Evolutionary conservation across 2,797 vertebrate species (phyloP).

Genomic region (Synanceia verrucosa): DNA sequence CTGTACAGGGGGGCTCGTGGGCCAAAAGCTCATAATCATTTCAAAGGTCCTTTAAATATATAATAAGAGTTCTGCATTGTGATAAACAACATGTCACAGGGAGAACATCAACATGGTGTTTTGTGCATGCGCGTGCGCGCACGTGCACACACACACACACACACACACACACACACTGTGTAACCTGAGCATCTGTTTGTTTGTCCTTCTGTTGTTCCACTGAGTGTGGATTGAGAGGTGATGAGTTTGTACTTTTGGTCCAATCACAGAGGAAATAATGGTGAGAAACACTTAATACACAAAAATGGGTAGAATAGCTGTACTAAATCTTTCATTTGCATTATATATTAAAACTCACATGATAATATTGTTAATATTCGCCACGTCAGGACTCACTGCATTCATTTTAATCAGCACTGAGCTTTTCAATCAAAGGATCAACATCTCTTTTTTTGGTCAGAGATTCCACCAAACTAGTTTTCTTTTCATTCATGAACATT

Average conservation of each 20-base stretch:
- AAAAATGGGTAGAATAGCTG: not conserved
- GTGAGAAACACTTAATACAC: not conserved
- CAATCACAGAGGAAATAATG: not conserved
- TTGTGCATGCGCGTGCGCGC: not conserved
- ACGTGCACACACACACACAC: not conserved
- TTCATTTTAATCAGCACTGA: not conserved
- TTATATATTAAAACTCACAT: conserved; percentile 10
- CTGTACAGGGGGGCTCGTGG: conserved; percentile 62
- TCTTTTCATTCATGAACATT: too few relatives aligned
- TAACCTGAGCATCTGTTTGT: conserved; percentile 34
- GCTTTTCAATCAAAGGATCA: not conserved
- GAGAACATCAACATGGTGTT: conserved; percentile 60
- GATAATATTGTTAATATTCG: conserved; percentile 2
- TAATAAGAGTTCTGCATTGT: conserved; percentile 78
- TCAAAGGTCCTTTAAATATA: conserved; percentile 84
- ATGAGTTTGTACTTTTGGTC: not conserved
- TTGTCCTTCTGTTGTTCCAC: not conserved
- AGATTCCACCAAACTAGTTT: not conserved
- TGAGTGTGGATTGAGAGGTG: not conserved
- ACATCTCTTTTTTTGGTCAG: not conserved
- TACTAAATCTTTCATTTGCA: conserved; percentile 19
- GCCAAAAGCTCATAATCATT: conserved; percentile 84
- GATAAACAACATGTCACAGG: conserved; percentile 79
- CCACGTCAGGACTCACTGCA: not conserved
- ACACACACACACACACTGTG: conserved; percentile 1